A percentile compares a stretch with the other conserved stretches of the same genome.
Conservation (phyloP, 2,888 invertebrate genomes). For the Rhyacophila evoluta region DNA sequence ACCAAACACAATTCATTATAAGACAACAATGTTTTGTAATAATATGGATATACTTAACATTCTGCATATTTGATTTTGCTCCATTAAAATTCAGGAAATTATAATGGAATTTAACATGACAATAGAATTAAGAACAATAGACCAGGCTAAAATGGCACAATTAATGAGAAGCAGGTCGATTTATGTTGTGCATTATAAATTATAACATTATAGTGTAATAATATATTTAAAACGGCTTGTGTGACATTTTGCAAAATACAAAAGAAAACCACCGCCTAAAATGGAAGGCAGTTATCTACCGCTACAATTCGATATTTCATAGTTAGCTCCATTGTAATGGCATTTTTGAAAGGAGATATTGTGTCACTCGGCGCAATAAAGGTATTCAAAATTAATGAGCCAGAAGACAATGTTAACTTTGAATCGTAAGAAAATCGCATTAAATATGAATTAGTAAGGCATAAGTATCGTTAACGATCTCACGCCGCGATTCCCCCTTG, state of each 20-base stretch:
- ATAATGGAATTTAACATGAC: neutral
- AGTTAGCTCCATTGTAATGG: conserved; percentile 45
- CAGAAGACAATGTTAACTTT: conserved; percentile 52
- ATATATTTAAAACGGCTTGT: neutral
- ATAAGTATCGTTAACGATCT: conserved; percentile 46
- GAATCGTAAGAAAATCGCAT: conserved; percentile 53
- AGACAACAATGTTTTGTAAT: too few species aligned
- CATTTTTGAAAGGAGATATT: conserved; percentile 40
- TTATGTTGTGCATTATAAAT: neutral
- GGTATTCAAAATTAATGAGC: conserved; percentile 54
- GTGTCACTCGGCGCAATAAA: conserved; percentile 45
- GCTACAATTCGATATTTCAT: conserved; percentile 41
- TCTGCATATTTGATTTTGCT: too few species aligned
- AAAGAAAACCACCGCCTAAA: neutral
- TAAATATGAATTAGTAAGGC: conserved; percentile 54
- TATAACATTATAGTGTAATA: neutral
- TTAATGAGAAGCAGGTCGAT: neutral
- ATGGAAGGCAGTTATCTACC: neutral
- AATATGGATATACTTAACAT: too few species aligned
- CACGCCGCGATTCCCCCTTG: conserved; percentile 28
- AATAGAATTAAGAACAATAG: neutral
- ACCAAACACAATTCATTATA: too few species aligned
- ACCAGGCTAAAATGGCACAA: neutral
- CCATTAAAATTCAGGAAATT: neutral
- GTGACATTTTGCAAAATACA: neutral